Base-by-base conservation (phyloP, 1,140 invertebrate genomes). In the Bombus picipes region DNA sequence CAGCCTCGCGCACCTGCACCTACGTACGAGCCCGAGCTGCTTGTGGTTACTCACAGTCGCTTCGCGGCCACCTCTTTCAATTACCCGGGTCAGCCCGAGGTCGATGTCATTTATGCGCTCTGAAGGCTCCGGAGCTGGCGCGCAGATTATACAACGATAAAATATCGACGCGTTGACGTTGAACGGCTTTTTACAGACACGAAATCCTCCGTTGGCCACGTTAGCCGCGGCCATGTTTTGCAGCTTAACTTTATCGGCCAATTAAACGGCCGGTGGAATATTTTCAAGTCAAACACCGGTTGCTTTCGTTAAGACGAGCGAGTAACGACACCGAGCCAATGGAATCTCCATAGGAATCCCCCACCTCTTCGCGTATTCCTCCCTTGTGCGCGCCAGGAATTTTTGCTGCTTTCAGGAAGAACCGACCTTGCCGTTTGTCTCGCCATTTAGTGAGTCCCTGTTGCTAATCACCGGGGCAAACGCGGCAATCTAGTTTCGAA, bases 21-120 rank as follows among this genome's bases (percentile, higher is more conserved):
- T 87, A 86, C 78, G 78, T 85, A 77, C 41, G 41, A 70, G 78
- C 18, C n/a, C 34, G 53, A 53, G 47, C 41, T 28, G 47, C 59
- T 86, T 82, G 87, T 80, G 87, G 85, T 88, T 76, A 72, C 77
- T 78, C 41, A 22, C 28, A 66, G 66, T 74, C 79, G 18, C 53
- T 87, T 84, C 81, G 75, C 43, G 81, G 72, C 81, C 80, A 84
- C 43, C 85, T 87, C 85, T 84, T 89, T 89, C 87, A 89, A 89
- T 89, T 89, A 89, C 81, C 37, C 74, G 74, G 84, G 84, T 88
- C 79, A 78, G 70, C 22, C 57, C 43, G 83, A 87, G 87, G 83
- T 88, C 83, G 84, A 81, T 81, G 84, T 86, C 76, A 84, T 85
- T 87, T 86, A 86, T 83, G 59, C 70, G 43, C 73, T 77, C 66